Evolutionary conservation across 1,140 invertebrate species (phyloP), one percentile per base, ranked within the genome.

Genomic region (Panulirus ornatus): DNA sequence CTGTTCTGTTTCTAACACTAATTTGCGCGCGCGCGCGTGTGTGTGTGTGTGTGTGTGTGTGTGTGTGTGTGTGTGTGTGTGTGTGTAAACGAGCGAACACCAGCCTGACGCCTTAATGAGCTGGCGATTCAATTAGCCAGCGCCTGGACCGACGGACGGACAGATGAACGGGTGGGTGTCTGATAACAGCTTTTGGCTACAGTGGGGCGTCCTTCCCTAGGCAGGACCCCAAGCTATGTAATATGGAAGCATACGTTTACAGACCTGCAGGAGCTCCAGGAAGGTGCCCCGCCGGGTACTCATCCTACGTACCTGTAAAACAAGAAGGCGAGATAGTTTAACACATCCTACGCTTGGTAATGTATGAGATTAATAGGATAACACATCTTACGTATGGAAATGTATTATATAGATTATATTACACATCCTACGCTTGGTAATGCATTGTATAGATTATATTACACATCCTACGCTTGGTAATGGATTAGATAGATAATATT

Each of bases 281-380:
- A 88, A 88, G 86, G 86, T 88, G 86, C 86, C 86, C 54, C 86
- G 86, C 40, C 86, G 76, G 78, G 86, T 81, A 88, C 78, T 88
- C 86, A 88, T 88, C 86, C 66, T 88, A 88, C 86, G 86, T 88
- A 88, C 86, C 86, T 88, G 86, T 19, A 22, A 34, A 47, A 34
- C 22, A 38, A 88, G 22, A 44, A 81, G 36, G 27, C 27, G 22
- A 11, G 1, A 38, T 14, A 14, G 19, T 9, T 27, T 2, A 27
- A 27, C 1, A 27, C 9, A 27, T 19, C 22, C 19, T 19, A 3
- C 5, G 19, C 22, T 58, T 47, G 5, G 16, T 9, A 19, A 58
- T 58, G 51, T 22, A 58, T 9, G 51, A 58, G 8, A 58, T 14
- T 9, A 58, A 58, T 9, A 19, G 22, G 8, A 58, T 9, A 58